Evolutionary conservation across 2,888 invertebrate genomes (phyloP).

Genomic region (Ashinkailepas kermadecensis): DNA sequence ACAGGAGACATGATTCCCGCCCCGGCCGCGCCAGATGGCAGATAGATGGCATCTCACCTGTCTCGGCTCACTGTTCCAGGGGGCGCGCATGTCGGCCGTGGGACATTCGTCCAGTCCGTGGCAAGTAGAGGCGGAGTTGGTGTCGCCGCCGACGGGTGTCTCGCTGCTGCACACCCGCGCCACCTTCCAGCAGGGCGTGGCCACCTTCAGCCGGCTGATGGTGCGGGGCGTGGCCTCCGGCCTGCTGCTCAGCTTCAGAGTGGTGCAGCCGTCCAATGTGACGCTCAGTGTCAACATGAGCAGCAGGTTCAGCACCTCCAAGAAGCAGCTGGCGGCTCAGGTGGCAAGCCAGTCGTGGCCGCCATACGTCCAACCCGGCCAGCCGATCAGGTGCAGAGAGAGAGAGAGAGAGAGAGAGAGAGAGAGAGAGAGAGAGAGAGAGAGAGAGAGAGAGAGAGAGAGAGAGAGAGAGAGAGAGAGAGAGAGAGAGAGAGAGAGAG

Average conservation of each 20-base stretch:
- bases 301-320: not conserved
- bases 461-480: constrained; percentile 22
- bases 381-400: not conserved
- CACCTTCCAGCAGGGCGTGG: not conserved
- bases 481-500: constrained; percentile 27
- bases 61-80: not conserved
- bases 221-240: not conserved
- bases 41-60: not conserved
- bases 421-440: constrained; percentile 28
- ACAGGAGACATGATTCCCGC: too few species aligned
- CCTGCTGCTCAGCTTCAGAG: not conserved
- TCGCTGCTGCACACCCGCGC: not conserved
- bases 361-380: not conserved
- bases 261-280: not conserved
- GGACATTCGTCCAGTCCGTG: not conserved
- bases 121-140: not conserved
- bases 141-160: not conserved
- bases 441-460: constrained; percentile 25
- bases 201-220: not conserved
- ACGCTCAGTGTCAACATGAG: not conserved
- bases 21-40: too few species aligned
- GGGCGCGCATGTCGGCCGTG: not conserved
- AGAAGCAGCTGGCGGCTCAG: not conserved
- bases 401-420: constrained; percentile 1
- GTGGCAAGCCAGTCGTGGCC: not conserved